Evolutionary conservation across 2,888 invertebrate genomes (phyloP).

Genomic region (Calliscelio sp.): DNA sequence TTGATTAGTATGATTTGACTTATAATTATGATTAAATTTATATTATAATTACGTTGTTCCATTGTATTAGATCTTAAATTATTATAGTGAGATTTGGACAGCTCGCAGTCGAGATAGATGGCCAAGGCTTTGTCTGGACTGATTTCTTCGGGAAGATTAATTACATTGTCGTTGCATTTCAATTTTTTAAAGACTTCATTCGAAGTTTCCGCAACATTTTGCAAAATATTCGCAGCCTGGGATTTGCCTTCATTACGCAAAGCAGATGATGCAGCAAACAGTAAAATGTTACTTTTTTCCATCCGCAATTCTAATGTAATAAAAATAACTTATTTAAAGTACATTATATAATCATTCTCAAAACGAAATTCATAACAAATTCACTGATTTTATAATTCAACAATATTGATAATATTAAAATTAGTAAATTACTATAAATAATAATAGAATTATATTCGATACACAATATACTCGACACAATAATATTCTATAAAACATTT

Average conservation of each 20-base stretch:
- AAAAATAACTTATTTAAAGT: not conserved
- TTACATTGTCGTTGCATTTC: too few species aligned
- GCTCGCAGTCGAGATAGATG: constrained; percentile 20
- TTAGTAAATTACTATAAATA: too few species aligned
- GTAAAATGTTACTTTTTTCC: not conserved
- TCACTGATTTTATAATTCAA: too few species aligned
- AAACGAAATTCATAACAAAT: not conserved
- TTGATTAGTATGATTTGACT: too few species aligned
- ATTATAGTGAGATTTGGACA: constrained; percentile 34
- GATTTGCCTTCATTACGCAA: constrained; percentile 27
- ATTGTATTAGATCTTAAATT: constrained; percentile 16
- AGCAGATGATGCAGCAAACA: constrained; percentile 33
- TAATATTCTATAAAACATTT: too few species aligned
- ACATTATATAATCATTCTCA: not conserved
- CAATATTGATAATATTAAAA: too few species aligned
- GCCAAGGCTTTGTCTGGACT: constrained; percentile 22
- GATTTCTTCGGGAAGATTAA: constrained; percentile 3
- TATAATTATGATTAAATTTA: too few species aligned
- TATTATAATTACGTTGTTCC: constrained; percentile 9
- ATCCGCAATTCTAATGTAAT: not conserved
- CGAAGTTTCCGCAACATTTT: too few species aligned
- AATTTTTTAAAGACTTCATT: too few species aligned
- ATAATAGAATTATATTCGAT: too few species aligned
- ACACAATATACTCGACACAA: too few species aligned
- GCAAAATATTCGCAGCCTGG: not conserved